Evolutionary conservation across 2,113 vertebrate genomes (phyloP), one percentile per base, ranked within the genome.

Genomic region (Bostrychus sinensis): DNA sequence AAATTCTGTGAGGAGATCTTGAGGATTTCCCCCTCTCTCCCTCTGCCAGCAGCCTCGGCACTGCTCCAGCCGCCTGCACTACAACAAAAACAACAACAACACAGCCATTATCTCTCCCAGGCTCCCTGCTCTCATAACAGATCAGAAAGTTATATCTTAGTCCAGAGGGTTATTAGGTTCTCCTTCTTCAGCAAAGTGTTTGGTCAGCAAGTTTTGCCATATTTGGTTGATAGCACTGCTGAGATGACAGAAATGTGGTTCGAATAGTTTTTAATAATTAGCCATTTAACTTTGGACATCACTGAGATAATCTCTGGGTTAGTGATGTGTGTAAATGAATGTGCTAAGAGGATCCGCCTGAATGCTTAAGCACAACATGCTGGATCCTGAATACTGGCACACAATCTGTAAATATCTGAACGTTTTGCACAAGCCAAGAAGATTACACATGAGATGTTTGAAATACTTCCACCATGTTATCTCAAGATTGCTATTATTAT

Each of bases 151-250:
- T 62, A 60, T 56, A 60, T 7, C 53, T 57, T 16, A 45, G 50
- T 58, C 37, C 19, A 20, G 28, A 37, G 22, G 65, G 62, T 79
- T 55, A 76, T 74, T 68, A 48, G 61, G 56, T 77, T 73, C 48
- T 67, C 45, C 61, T 50, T 36, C 48, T 26, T 22, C 20, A 25
- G 25, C 3, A 51, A 41, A 25, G 28, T 70, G 32, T 72, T 66
- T 62, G 73, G 79, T 87, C 77, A 82, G 77, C 86, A 82, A 37
- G 23, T 72, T 75, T n/a, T 67, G n/a, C 16, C 17, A 39, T 64
- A 81, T 80, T 43, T 73, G 72, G 68, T 55, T 72, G 78, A 72
- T 73, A 71, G 69, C 67, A 20, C 73, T 83, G 83, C 87, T 85
- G 82, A 89, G 53, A 16, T 42, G 59, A 71, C 78, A 75, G 41